Conservation (phyloP, 2,797 vertebrate genomes). For the Monodelphis domestica region DNA sequence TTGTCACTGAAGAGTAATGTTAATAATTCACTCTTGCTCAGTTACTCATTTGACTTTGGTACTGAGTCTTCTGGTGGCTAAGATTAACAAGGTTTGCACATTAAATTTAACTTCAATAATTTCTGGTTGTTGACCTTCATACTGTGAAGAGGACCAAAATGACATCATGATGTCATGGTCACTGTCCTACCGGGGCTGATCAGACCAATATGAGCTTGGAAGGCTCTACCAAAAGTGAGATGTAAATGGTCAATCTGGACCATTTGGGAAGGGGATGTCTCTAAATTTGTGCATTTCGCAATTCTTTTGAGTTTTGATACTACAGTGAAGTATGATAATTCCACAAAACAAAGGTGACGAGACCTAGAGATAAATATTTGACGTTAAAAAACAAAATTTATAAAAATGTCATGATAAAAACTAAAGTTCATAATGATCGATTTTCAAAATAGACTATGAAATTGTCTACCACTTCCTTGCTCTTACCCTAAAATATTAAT, state of each 20-base stretch:
- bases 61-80: neutral
- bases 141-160: too few species aligned
- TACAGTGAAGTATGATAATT: neutral
- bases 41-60: neutral
- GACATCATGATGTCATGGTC: too few species aligned
- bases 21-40: neutral
- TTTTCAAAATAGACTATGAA: conserved; percentile 13
- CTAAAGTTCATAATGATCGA: neutral
- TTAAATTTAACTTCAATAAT: neutral
- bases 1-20: neutral
- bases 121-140: too few species aligned
- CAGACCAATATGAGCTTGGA: too few species aligned
- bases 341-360: neutral
- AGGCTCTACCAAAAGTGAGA: too few species aligned
- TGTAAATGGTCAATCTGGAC: too few species aligned
- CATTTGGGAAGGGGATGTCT: too few species aligned
- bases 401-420: neutral
- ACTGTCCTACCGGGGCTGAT: too few species aligned
- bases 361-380: neutral
- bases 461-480: neutral
- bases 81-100: neutral
- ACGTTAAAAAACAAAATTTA: neutral
- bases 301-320: too few species aligned
- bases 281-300: too few species aligned
- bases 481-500: neutral